Conservation (phyloP, 2,113 vertebrate genomes). For the Sylvilagus bachmani region DNA sequence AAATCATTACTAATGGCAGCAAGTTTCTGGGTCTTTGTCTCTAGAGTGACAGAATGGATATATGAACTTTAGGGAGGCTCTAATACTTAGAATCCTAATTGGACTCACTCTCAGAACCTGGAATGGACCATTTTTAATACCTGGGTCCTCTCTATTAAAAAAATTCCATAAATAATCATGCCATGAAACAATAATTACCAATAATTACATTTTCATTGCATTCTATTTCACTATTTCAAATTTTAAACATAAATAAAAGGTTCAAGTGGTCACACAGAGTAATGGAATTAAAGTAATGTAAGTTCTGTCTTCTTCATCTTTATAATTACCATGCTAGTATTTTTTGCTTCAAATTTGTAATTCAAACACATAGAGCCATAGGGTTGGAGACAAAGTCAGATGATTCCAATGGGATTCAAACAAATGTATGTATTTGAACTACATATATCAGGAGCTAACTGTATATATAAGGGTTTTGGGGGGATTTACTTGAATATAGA, state of each 20-base stretch:
- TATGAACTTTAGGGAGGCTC: neutral
- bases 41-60: neutral
- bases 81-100: neutral
- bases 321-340: neutral
- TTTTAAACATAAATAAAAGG: conserved; percentile 27
- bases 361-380: neutral
- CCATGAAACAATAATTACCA: neutral
- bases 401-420: neutral
- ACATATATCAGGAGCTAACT: accelerated
- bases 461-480: neutral
- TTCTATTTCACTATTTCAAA: conserved; percentile 1
- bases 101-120: neutral
- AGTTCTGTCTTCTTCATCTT: conserved; percentile 29
- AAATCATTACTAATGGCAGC: neutral
- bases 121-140: neutral
- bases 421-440: neutral
- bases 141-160: neutral
- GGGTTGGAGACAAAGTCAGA: neutral
- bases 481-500: neutral
- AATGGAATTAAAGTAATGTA: neutral
- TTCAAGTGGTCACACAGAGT: neutral
- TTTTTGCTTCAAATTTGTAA: neutral
- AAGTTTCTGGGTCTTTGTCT: neutral
- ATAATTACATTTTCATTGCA: neutral
- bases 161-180: conserved; percentile 1